Conservation (phyloP, 1,140 invertebrate species). For the Alviniconcha marisindica region DNA sequence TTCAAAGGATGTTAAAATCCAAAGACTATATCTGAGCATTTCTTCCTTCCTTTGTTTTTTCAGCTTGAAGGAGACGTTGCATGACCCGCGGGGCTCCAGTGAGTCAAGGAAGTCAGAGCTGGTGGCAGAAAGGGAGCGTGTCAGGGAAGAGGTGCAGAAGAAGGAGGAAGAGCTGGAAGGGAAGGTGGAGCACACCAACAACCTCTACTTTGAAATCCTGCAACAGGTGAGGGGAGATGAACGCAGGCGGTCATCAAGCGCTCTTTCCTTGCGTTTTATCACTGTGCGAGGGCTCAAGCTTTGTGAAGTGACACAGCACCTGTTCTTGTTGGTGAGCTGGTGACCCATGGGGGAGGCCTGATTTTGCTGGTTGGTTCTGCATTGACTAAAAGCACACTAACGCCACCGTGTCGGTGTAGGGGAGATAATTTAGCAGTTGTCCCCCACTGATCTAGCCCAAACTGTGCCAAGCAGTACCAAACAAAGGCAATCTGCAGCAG, state of each 20-base stretch:
- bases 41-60: not conserved
- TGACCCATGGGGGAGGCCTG: too few relatives aligned
- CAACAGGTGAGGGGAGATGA: constrained; percentile 33
- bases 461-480: too few relatives aligned
- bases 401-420: too few relatives aligned
- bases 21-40: not conserved
- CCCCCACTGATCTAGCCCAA: too few relatives aligned
- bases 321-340: too few relatives aligned
- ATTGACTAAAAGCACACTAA: not conserved
- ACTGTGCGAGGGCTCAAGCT: not conserved
- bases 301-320: too few relatives aligned
- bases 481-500: too few relatives aligned
- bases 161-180: constrained; percentile 35
- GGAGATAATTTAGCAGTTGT: too few relatives aligned
- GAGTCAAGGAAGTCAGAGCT: constrained; percentile 34
- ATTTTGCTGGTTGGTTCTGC: not conserved
- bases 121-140: constrained; percentile 38
- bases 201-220: constrained; percentile 44
- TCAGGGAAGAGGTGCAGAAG: constrained; percentile 36
- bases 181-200: constrained; percentile 26
- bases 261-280: not conserved
- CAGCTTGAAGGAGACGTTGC: constrained; percentile 39
- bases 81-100: constrained; percentile 32
- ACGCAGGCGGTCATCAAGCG: not conserved
- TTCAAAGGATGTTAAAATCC: not conserved